These are phyloP conservation scores for Rhombomys opimus DNA, from an alignment of 2,113 vertebrate species.

Conservation along the genomic window DNA sequence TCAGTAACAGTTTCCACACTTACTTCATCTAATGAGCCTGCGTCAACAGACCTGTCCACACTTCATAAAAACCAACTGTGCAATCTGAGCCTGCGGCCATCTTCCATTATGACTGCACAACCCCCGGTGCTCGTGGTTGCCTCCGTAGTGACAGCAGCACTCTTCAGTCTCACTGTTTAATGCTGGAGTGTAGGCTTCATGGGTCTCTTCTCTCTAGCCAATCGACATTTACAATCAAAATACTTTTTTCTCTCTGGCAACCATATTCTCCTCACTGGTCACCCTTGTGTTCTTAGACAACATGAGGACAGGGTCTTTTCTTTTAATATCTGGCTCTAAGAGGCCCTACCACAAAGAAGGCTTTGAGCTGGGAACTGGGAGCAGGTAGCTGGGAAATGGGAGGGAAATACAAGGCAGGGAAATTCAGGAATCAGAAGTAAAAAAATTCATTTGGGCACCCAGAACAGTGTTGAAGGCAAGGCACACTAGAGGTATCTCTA, in stretches of 20 bases:
- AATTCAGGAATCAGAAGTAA: neutral
- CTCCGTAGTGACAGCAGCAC: neutral
- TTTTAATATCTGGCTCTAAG: neutral
- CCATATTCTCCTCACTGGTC: constrained; percentile 21
- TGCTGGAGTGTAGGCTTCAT: neutral
- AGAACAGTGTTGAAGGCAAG: neutral
- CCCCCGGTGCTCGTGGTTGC: neutral
- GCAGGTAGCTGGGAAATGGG: neutral
- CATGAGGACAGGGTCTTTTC: neutral
- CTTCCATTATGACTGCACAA: neutral
- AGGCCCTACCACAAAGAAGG: neutral
- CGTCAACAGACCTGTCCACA: neutral
- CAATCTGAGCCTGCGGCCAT: neutral
- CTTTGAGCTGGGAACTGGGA: neutral
- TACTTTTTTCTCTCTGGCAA: constrained; percentile 35
- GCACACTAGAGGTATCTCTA: too few species aligned
- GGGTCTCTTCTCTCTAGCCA: constrained; percentile 37
- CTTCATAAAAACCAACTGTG: neutral
- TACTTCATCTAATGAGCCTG: neutral
- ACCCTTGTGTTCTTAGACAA: neutral
- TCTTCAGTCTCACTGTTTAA: constrained; percentile 4
- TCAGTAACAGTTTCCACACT: neutral
- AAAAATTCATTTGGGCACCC: neutral
- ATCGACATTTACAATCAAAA: constrained; percentile 64
- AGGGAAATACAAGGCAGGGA: neutral